phyloP scores from a whole-genome alignment of 2,113 vertebrate genomes.

The Nesoenas mayeri region DNA sequence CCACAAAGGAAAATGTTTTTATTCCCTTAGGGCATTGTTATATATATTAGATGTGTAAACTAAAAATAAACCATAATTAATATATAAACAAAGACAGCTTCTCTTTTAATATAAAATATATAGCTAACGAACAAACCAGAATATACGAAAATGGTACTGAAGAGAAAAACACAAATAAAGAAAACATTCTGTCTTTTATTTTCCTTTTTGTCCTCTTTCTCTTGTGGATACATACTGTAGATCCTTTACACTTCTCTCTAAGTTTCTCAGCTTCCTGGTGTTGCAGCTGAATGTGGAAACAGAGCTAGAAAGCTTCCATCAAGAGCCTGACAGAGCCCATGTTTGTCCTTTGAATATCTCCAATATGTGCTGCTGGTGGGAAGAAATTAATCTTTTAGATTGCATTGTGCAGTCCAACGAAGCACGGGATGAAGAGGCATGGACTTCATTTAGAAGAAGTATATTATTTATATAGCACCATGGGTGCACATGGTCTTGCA shows the following conservation, averaged over 20 bases:
- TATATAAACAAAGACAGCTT: not conserved
- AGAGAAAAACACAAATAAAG: not conserved
- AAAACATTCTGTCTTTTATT: not conserved
- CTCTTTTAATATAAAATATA: not conserved
- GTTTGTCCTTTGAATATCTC: not conserved
- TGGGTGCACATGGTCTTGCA: not conserved
- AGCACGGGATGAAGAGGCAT: not conserved
- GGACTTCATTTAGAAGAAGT: not conserved
- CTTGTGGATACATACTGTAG: not conserved
- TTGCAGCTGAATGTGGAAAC: not conserved
- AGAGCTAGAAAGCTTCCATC: not conserved
- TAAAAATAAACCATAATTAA: not conserved
- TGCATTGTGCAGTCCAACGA: not conserved
- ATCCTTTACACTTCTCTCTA: not conserved
- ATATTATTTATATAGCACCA: not conserved
- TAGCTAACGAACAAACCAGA: not conserved
- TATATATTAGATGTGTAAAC: not conserved
- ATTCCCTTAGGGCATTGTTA: not conserved
- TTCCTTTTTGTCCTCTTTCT: not conserved
- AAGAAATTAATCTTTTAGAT: slow-evolving; percentile 8
- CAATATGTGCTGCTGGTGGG: not conserved
- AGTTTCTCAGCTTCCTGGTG: not conserved
- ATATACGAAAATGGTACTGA: not conserved
- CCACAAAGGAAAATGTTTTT: not conserved
- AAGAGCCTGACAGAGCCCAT: not conserved